Evolutionary conservation across 37 sponge, comb jelly and placozoan species (phyloP).

Genomic region (Halisarca cf. caerulea): DNA sequence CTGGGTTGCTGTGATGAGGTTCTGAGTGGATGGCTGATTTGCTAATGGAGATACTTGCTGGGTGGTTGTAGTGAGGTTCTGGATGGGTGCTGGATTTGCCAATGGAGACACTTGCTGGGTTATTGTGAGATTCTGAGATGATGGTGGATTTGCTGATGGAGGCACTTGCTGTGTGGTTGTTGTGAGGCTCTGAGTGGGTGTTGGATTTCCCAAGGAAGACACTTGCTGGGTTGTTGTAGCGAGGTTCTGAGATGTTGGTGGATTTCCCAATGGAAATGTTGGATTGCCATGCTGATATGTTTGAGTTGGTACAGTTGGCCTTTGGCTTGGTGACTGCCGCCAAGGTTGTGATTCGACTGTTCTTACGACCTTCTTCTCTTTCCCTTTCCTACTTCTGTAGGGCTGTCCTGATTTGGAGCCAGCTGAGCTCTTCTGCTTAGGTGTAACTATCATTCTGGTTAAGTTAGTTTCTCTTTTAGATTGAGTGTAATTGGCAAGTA

Average conservation of each 20-base stretch:
- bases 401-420: neutral
- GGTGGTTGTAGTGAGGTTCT: neutral
- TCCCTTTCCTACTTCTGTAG: neutral
- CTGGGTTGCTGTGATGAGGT: neutral
- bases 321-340: neutral
- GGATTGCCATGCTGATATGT: too few relatives aligned
- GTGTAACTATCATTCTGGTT: neutral
- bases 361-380: neutral
- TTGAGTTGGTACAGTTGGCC: neutral
- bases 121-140: neutral
- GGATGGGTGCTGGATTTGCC: neutral
- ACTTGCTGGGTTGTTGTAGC: neutral
- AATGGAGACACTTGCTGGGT: neutral
- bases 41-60: too few relatives aligned
- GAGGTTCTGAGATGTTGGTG: neutral
- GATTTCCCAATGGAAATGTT: neutral
- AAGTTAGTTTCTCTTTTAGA: neutral
- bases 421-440: neutral
- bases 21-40: too few relatives aligned
- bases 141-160: neutral
- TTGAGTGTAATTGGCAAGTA: neutral
- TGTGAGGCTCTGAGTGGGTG: neutral
- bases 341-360: neutral
- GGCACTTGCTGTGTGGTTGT: too few relatives aligned
- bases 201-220: neutral